Percentiles rank a stretch among this genome's conserved stretches.
Evolutionary conservation across 2,888 invertebrate genomes (phyloP).

Genomic region (Amphipyra berbera): DNA sequence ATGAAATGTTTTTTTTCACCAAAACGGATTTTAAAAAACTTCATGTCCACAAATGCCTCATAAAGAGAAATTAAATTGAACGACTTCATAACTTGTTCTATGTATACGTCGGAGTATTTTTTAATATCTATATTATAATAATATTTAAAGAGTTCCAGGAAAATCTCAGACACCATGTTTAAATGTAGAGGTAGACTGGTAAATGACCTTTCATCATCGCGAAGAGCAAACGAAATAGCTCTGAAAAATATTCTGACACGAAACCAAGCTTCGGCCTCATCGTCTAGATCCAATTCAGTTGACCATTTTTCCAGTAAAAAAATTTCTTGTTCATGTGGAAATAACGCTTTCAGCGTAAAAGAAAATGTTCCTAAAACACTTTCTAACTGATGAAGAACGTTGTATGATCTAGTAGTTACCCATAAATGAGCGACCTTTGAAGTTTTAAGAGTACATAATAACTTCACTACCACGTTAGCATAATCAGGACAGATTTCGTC

Average conservation of each 20-base stretch:
- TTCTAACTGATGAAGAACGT: constrained; percentile 36
- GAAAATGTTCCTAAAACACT: constrained; percentile 37
- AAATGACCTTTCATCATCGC: constrained; percentile 22
- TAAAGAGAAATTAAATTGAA: constrained; percentile 22
- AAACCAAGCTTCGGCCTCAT: too few species aligned
- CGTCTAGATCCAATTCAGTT: neutral
- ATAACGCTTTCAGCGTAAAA: constrained; percentile 28
- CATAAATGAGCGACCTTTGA: constrained; percentile 34
- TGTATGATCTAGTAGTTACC: constrained; percentile 43
- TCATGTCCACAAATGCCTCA: constrained; percentile 39
- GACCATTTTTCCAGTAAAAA: constrained; percentile 31
- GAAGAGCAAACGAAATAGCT: neutral
- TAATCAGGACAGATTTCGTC: constrained; percentile 53
- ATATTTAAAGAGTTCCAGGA: constrained; percentile 22
- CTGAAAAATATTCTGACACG: neutral
- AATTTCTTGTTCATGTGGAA: constrained; percentile 25
- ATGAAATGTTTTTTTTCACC: constrained; percentile 36
- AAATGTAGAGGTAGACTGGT: constrained; percentile 45
- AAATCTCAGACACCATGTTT: constrained; percentile 46
- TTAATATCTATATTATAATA: neutral
- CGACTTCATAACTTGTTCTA: constrained; percentile 2
- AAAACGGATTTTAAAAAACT: constrained; percentile 45
- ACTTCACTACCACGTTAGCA: constrained; percentile 21
- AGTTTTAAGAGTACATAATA: constrained; percentile 25
- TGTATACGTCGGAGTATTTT: neutral